Evolutionary conservation across 2,113 vertebrate genomes (phyloP).

Genomic region (Neolamprologus devosi): DNA sequence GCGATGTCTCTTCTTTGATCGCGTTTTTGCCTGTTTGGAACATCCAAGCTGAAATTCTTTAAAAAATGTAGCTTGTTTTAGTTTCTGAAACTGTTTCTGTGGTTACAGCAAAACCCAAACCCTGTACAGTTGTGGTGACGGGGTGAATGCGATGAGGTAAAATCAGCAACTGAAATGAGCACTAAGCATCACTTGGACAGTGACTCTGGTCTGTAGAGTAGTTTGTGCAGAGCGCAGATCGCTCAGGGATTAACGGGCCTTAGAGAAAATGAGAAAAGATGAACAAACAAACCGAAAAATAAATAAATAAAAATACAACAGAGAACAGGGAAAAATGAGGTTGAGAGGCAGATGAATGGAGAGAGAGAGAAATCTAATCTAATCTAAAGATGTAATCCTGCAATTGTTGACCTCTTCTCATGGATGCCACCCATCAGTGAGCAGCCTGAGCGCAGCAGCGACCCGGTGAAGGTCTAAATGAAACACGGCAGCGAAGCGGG

Average conservation of each 20-base stretch:
- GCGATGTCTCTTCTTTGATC: neutral
- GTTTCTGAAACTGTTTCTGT: neutral
- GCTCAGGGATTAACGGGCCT: constrained; percentile 24
- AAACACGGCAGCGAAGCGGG: neutral
- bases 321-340: constrained; percentile 3
- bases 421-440: neutral
- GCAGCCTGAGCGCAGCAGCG: neutral
- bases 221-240: neutral
- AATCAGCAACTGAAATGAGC: neutral
- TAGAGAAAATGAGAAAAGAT: constrained; percentile 46
- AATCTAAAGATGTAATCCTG: constrained; percentile 54
- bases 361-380: constrained; percentile 42
- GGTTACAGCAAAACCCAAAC: neutral
- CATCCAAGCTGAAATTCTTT: neutral
- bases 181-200: neutral
- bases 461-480: neutral
- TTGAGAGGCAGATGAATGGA: neutral
- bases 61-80: neutral
- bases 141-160: neutral
- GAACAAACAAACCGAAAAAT: constrained; percentile 29
- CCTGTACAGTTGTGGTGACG: neutral
- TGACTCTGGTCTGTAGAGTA: neutral
- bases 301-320: neutral
- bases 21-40: neutral
- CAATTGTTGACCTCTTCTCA: constrained; percentile 1